Percentiles rank a stretch among this genome's conserved stretches.
These are phyloP conservation scores for Nibea albiflora DNA, from an alignment of 2,113 vertebrate species.

Conservation along the genomic window DNA sequence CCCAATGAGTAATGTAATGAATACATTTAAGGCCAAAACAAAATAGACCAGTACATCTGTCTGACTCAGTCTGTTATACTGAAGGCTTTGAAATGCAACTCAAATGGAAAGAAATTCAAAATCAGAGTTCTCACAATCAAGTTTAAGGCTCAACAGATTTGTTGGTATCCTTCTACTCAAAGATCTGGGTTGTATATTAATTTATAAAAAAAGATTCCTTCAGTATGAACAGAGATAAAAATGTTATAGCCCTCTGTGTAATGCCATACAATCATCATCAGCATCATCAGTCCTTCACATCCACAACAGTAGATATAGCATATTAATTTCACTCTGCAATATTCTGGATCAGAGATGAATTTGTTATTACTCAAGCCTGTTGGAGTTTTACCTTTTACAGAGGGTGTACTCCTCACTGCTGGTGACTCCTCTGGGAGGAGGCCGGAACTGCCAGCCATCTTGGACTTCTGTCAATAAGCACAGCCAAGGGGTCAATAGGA, in stretches of 20 bases:
- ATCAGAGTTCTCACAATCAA: neutral
- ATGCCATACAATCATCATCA: neutral
- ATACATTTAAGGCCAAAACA: neutral
- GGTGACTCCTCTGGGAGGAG: conserved; percentile 96
- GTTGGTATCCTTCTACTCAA: neutral
- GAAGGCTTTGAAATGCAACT: neutral
- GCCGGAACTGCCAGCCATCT: conserved; percentile 97
- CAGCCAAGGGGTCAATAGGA: conserved; percentile 30
- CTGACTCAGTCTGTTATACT: neutral
- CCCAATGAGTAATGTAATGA: neutral
- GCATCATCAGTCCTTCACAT: neutral
- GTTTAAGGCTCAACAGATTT: neutral
- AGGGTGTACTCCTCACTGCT: conserved; percentile 98
- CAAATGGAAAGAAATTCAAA: neutral
- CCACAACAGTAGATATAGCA: neutral
- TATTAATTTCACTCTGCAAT: neutral
- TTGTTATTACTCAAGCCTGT: neutral
- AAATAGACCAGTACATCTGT: neutral
- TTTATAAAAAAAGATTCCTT: neutral
- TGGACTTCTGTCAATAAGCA: conserved; percentile 79
- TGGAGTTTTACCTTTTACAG: conserved; percentile 91
- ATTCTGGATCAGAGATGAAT: neutral
- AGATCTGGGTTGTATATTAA: neutral
- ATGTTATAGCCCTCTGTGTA: neutral
- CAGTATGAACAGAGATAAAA: neutral